Evolutionary conservation across 2,888 invertebrate species (phyloP), one percentile per base, ranked within the genome.

Genomic region (Euspilapteryx auroguttella): DNA sequence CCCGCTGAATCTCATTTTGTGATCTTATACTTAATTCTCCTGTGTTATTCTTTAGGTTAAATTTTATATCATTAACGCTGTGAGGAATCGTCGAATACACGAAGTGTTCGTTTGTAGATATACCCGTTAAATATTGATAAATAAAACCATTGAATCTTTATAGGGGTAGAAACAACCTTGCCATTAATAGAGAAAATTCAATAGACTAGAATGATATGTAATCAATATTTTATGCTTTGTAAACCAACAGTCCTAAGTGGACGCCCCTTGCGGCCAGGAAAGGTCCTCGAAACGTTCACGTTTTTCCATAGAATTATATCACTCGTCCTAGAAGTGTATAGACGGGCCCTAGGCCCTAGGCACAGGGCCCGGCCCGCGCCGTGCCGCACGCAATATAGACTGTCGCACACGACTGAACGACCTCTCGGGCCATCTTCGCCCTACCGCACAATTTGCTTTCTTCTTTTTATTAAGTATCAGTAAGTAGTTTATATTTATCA

Each of bases 21-120:
- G 73, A 75, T 75, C 73, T 75, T 75, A 75, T 71, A 75, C 73
- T 75, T 75, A 75, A 75, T 71, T 75, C 73, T 71, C 71, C 71
- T 75, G 71, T 75, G 73, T 75, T 75, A 71, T 71, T 69, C 65
- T 75, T 75, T 75, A 75, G 73, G 71, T 75, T 73, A 75, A 73
- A 71, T 75, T 73, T 75, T 71, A 71, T 75, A 75, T 73, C 73
- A 73, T 71, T 62, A 69, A 71, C 65, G 73, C 73, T 69, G 73
- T 69, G 71, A 71, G 61, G 64, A 59, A 65, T 62, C 59, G 47
- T 42, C 39, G 59, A 55, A 65, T 66, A 59, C 66, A 63, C 56
- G 56, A 64, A 56, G 71, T 65, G 62, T 65, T 61, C 49, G 47
- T 64, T 57, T 66, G 62, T 68, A 71, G 66, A 59, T 66, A 65